Conservation (phyloP, 2,113 vertebrate species). For the Rhynchomys soricoides region DNA sequence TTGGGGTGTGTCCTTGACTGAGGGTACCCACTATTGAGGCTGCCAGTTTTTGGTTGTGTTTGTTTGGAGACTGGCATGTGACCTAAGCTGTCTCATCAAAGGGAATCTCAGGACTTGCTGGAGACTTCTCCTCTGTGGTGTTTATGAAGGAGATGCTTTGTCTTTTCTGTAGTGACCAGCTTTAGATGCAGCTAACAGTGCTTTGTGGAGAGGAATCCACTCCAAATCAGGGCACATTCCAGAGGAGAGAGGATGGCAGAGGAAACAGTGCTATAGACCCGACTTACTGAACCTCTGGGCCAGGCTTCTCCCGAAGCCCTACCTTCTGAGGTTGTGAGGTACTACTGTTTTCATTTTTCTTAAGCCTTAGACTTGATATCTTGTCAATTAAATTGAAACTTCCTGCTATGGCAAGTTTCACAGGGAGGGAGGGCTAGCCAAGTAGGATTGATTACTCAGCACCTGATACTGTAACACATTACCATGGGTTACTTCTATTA, state of each 20-base stretch:
- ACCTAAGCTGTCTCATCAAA: background rate
- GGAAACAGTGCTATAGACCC: background rate
- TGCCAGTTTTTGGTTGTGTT: background rate
- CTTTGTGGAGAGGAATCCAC: background rate
- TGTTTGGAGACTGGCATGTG: slow-evolving; percentile 37
- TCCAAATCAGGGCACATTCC: background rate
- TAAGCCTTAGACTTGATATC: slow-evolving; percentile 11
- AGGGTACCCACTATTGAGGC: background rate
- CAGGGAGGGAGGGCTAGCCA: background rate
- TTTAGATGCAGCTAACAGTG: background rate
- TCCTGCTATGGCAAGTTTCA: background rate
- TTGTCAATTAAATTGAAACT: slow-evolving; percentile 31
- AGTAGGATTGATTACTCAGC: background rate
- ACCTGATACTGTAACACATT: background rate
- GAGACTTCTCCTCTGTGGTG: background rate
- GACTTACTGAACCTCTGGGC: slow-evolving; percentile 11
- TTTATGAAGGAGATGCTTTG: slow-evolving; percentile 53
- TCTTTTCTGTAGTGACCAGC: background rate
- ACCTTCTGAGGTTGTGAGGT: slow-evolving; percentile 14
- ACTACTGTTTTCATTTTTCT: background rate
- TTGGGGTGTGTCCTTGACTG: background rate
- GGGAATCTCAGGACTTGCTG: background rate
- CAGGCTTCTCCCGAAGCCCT: background rate
- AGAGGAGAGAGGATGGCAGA: background rate
- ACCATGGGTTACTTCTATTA: background rate